Percentiles rank a stretch among this genome's conserved stretches.
Evolutionary conservation across 2,797 vertebrate species (phyloP).

Genomic region (Bufotes viridis): DNA sequence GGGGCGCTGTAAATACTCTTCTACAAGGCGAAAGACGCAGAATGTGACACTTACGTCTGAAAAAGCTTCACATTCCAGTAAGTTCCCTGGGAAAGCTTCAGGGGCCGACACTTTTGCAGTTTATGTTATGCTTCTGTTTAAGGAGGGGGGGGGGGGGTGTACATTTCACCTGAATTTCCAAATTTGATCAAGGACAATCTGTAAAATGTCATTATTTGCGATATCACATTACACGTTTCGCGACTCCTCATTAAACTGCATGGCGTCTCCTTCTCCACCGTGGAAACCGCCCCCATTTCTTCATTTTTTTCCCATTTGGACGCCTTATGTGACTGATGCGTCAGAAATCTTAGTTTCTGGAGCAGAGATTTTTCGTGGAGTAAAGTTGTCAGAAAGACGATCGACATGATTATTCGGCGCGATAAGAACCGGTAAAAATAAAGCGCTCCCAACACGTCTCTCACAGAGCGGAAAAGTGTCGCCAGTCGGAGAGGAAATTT

Average conservation of each 20-base stretch:
- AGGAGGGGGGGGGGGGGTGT: no score
- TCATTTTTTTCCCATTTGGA: not conserved
- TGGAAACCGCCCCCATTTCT: not conserved
- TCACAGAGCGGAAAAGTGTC: constrained; percentile 6
- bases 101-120: not conserved
- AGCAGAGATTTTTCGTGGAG: not conserved
- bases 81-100: not conserved
- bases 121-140: not conserved
- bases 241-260: no score
- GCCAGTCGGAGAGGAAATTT: not conserved
- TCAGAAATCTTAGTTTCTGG: not conserved
- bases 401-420: not conserved
- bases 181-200: no score
- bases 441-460: constrained; percentile 8
- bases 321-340: not conserved
- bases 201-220: no score
- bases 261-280: not conserved
- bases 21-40: no score
- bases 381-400: not conserved
- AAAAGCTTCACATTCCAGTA: not conserved
- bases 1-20: no score
- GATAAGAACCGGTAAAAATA: constrained; percentile 6
- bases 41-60: not conserved
- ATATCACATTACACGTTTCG: no score
- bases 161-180: no score